phyloP scores from a whole-genome alignment of 2,113 vertebrate genomes.

The Desmodus rotundus region DNA sequence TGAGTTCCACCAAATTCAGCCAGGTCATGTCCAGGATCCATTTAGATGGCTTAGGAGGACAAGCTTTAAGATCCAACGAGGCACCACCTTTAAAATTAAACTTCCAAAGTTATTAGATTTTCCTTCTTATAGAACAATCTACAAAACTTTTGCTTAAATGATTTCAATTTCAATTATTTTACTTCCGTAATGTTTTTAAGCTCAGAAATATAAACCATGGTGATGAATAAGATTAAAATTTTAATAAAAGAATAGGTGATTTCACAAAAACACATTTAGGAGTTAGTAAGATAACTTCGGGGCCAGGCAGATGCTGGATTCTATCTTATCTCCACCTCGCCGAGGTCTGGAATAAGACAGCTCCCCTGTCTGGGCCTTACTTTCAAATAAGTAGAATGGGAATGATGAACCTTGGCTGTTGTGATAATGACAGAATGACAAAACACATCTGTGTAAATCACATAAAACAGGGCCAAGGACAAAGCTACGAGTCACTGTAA shows the following conservation, averaged over 20 bases:
- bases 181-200: neutral
- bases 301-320: neutral
- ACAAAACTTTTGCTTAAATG: neutral
- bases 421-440: neutral
- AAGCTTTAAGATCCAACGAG: slow-evolving; percentile 94
- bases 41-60: slow-evolving; percentile 92
- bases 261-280: neutral
- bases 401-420: neutral
- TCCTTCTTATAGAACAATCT: neutral
- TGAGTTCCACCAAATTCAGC: slow-evolving; percentile 96
- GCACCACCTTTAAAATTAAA: slow-evolving; percentile 87
- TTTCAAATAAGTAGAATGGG: neutral
- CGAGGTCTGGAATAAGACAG: neutral
- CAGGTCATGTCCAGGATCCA: slow-evolving; percentile 98
- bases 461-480: neutral
- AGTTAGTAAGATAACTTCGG: neutral
- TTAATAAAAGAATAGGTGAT: neutral
- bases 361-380: neutral
- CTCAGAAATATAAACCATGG: neutral
- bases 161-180: neutral
- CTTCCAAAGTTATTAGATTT: neutral
- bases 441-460: neutral
- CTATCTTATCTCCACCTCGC: neutral
- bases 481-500: neutral
- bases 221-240: neutral